A percentile compares a stretch with the other conserved stretches of the same genome.
These are phyloP conservation scores for Bibio marci DNA, from an alignment of 2,888 invertebrate genomes.

Conservation along the genomic window DNA sequence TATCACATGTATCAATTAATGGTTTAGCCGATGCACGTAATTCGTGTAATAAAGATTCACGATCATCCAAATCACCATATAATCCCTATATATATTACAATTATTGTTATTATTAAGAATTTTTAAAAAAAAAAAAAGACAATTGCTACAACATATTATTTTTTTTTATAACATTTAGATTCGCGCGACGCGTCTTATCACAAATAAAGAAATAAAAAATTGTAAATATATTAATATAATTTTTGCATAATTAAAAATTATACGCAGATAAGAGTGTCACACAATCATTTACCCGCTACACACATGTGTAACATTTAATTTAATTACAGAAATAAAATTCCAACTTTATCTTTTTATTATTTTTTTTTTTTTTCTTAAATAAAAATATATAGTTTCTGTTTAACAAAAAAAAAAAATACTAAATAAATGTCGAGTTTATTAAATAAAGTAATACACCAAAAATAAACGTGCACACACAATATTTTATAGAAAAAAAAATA, in stretches of 20 bases:
- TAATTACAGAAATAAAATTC: background rate
- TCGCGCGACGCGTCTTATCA: background rate
- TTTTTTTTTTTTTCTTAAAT: too few species aligned
- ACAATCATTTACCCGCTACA: background rate
- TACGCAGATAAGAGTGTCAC: constrained; percentile 1
- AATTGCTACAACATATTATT: constrained; percentile 3
- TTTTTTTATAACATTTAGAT: too few species aligned
- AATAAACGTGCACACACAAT: too few species aligned
- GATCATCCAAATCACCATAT: constrained; percentile 55
- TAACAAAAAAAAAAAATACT: background rate
- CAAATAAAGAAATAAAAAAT: constrained; percentile 5
- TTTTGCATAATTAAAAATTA: background rate
- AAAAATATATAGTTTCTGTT: too few species aligned
- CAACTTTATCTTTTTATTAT: background rate
- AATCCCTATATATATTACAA: constrained; percentile 37
- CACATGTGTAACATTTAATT: background rate
- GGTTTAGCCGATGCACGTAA: constrained; percentile 53
- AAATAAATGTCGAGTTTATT: background rate
- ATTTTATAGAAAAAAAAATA: constrained; percentile 5
- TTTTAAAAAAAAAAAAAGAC: background rate
- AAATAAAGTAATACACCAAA: background rate
- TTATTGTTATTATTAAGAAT: too few species aligned
- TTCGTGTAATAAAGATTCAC: constrained; percentile 56
- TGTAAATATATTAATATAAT: background rate
- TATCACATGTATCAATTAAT: constrained; percentile 48